These are phyloP conservation scores for Erpobdella octoculata DNA, from an alignment of 2,888 invertebrate genomes.

Conservation along the genomic window DNA sequence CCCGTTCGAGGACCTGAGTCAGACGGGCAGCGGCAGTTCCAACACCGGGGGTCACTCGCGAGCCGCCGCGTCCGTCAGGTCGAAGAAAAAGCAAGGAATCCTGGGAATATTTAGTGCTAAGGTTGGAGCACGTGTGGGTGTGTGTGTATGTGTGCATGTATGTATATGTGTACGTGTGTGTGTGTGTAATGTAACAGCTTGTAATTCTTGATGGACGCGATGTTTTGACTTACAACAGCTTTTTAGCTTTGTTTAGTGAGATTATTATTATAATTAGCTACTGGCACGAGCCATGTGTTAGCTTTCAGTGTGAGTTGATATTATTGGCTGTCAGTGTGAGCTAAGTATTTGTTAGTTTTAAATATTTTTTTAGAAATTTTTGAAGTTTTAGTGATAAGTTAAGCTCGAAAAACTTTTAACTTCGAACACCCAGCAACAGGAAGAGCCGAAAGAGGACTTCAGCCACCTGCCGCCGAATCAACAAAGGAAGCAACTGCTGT, in stretches of 20 bases:
- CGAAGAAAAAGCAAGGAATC: constrained; percentile 7
- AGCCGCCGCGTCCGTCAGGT: constrained; percentile 6
- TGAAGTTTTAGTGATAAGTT: too few species aligned
- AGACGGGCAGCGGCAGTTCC: not conserved
- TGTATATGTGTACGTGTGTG: not conserved
- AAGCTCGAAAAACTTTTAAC: too few species aligned
- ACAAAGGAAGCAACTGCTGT: constrained; percentile 77
- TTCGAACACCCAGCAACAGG: not conserved
- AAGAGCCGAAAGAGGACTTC: constrained; percentile 36
- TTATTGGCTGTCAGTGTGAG: too few species aligned
- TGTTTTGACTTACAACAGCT: too few species aligned
- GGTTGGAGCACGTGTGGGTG: constrained; percentile 17
- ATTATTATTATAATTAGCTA: too few species aligned
- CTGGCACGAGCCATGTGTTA: too few species aligned
- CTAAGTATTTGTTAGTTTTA: too few species aligned
- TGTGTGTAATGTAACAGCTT: not conserved
- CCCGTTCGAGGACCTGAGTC: constrained; percentile 77
- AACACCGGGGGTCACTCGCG: not conserved
- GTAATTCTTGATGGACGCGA: too few species aligned
- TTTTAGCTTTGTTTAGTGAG: too few species aligned
- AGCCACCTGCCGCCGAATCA: constrained; percentile 85
- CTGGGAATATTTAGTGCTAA: constrained; percentile 12
- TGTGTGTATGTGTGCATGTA: too few species aligned
- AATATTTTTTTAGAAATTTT: too few species aligned
- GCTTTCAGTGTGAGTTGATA: too few species aligned